Conservation (phyloP, 92 coral and sea anemone species). For the Heteractis magnifica region DNA sequence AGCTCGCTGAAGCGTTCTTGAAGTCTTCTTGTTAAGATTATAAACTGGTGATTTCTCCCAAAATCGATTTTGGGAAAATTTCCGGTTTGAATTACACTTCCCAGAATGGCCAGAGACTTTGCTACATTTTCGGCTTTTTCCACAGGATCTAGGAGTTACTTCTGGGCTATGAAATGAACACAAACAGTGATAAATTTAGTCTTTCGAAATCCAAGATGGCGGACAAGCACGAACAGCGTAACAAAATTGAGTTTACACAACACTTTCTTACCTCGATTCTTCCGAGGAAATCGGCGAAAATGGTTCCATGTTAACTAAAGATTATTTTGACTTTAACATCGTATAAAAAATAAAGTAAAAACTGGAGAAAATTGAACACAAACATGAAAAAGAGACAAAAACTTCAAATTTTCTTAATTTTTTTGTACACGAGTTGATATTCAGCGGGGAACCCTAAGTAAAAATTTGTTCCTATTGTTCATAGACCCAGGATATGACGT, state of each 20-base stretch:
- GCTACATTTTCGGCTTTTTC: background rate
- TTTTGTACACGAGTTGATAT: background rate
- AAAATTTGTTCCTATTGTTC: background rate
- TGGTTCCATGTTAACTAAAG: background rate
- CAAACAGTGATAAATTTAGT: background rate
- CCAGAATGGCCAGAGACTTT: too few relatives aligned
- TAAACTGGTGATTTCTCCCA: constrained; percentile 11
- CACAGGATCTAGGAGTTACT: background rate
- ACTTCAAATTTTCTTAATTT: background rate
- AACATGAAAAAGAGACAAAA: background rate
- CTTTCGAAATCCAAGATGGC: constrained; percentile 3
- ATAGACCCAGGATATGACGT: background rate
- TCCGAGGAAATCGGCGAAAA: background rate
- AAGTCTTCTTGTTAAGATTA: background rate
- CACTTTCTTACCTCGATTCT: constrained; percentile 3
- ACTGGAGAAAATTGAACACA: background rate
- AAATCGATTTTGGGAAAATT: background rate
- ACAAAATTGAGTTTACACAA: background rate
- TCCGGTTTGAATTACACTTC: too few relatives aligned
- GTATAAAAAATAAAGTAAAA: background rate
- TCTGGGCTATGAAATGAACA: background rate
- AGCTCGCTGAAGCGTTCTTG: background rate
- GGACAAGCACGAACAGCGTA: background rate
- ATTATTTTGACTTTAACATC: background rate
- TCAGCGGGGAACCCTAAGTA: background rate